Conservation (phyloP, 2,888 invertebrate species). For the Sinhomidia bicolor region DNA sequence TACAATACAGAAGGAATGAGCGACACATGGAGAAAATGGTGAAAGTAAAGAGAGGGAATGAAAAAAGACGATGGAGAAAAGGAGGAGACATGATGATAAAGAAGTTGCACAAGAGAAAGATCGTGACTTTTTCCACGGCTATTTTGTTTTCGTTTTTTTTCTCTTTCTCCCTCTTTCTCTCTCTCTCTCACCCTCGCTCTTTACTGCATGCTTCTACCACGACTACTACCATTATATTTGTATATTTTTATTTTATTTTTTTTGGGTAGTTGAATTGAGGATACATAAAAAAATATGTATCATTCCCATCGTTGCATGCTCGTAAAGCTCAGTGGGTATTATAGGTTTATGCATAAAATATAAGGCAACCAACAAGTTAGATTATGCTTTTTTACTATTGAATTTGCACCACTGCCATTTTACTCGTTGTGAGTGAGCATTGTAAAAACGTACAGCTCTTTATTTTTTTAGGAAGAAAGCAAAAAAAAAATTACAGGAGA, state of each 20-base stretch:
- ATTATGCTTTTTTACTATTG: slow-evolving; percentile 46
- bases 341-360: slow-evolving; percentile 73
- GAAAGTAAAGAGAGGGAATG: no score
- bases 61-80: slow-evolving; percentile 27
- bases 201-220: neutral
- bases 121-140: slow-evolving; percentile 39
- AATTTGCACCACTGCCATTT: neutral
- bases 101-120: slow-evolving; percentile 48
- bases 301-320: slow-evolving; percentile 22
- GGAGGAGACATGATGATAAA: neutral
- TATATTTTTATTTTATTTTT: slow-evolving; percentile 2
- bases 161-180: neutral
- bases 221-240: no score
- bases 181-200: neutral
- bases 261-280: neutral
- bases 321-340: slow-evolving; percentile 61
- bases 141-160: neutral
- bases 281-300: neutral
- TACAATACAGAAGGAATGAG: neutral
- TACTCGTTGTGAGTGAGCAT: neutral
- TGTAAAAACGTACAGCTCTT: slow-evolving; percentile 2
- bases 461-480: no score
- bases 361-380: slow-evolving; percentile 69
- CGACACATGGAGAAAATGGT: slow-evolving; percentile 33
- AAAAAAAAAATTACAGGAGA: neutral